phyloP scores from a whole-genome alignment of 2,113 vertebrate genomes.

The Leuciscus idus region DNA sequence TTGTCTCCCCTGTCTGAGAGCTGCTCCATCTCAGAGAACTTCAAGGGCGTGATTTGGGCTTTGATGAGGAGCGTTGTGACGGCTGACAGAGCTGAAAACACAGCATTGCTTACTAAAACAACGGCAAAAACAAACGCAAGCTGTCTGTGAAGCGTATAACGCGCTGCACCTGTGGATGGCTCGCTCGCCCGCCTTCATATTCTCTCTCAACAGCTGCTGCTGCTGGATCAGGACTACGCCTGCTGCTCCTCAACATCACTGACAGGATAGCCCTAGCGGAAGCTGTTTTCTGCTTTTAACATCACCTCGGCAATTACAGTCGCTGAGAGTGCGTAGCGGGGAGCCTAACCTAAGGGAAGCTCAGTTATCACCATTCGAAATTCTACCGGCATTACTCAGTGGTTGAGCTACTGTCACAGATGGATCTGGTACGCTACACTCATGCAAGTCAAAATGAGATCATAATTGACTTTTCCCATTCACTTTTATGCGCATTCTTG shows the following conservation, averaged over 20 bases:
- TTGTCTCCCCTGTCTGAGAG: conserved; percentile 47
- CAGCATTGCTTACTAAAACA: conserved; percentile 60
- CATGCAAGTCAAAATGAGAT: background rate
- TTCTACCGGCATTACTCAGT: conserved; percentile 2
- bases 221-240: conserved; percentile 29
- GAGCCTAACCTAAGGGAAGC: conserved; percentile 15
- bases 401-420: conserved; percentile 1
- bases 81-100: conserved; percentile 58
- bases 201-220: conserved; percentile 43
- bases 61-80: conserved; percentile 56
- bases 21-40: conserved; percentile 58
- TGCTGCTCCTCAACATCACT: conserved; percentile 25
- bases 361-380: conserved; percentile 2
- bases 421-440: background rate
- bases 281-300: conserved; percentile 40
- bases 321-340: conserved; percentile 20
- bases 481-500: too few relatives aligned
- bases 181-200: conserved; percentile 26
- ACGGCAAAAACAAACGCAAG: conserved; percentile 53
- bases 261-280: conserved; percentile 23
- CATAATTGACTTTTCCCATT: background rate
- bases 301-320: conserved; percentile 38
- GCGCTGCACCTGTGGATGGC: conserved; percentile 51
- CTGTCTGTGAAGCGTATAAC: conserved; percentile 52
- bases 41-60: conserved; percentile 57